Evolutionary conservation across 1,140 invertebrate species (phyloP).

Genomic region (roundworm (Caenorhabditis elegans)): WBcel235 BX284604.4:6633001-6633500

Average conservation of each 20-base stretch:
- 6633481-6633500: constrained; percentile 38
- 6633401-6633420: constrained; percentile 35
- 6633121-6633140: constrained; percentile 11
- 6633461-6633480: constrained; percentile 39
- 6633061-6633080: constrained; percentile 31
- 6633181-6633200: background rate
- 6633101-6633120: constrained; percentile 28
- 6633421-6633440: constrained; percentile 35
- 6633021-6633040: constrained; percentile 42
- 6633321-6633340: constrained; percentile 29
- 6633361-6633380: constrained; percentile 30
- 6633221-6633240: too few species aligned
- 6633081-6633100: constrained; percentile 28
- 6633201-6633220: background rate
- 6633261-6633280: constrained; percentile 7
- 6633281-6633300: constrained; percentile 35
- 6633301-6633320: constrained; percentile 44
- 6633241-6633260: constrained; percentile 41
- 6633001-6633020: constrained; percentile 44
- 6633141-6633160: constrained; percentile 43
- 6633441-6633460: constrained; percentile 30
- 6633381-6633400: constrained; percentile 40
- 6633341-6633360: constrained; percentile 22
- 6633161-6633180: constrained; percentile 41
- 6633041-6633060: constrained; percentile 27